Conservation (phyloP, 2,888 invertebrate genomes). For the Rhodophaea formosa region DNA sequence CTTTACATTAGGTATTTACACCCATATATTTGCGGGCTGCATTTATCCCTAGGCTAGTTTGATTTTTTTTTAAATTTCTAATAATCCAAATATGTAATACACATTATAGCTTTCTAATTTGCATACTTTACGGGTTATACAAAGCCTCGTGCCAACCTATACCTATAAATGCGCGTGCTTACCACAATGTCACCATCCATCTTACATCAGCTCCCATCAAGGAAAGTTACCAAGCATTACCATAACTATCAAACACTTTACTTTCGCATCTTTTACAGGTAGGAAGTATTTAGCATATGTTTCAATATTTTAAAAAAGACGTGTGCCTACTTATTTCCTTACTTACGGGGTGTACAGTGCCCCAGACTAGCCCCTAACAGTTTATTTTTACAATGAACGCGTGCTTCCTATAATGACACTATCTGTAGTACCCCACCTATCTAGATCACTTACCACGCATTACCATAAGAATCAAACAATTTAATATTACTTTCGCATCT, state of each 20-base stretch:
- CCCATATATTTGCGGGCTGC: no score
- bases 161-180: slow-evolving; percentile 35
- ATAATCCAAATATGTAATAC: no score
- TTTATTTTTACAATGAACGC: slow-evolving; percentile 21
- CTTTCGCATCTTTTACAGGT: slow-evolving; percentile 63
- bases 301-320: slow-evolving; percentile 59
- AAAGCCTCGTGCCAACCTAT: no score
- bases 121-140: no score
- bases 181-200: slow-evolving; percentile 28
- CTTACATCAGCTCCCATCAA: slow-evolving; percentile 43
- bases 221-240: slow-evolving; percentile 66
- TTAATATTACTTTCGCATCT: slow-evolving; percentile 64
- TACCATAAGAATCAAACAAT: slow-evolving; percentile 67
- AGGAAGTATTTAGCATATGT: slow-evolving; percentile 68
- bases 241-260: slow-evolving; percentile 68
- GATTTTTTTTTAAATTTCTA: no score
- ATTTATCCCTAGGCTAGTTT: no score
- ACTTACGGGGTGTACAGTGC: slow-evolving; percentile 32
- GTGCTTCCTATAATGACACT: slow-evolving; percentile 42
- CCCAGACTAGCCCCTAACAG: not conserved
- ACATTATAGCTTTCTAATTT: no score
- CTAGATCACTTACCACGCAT: slow-evolving; percentile 63
- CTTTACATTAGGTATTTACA: no score
- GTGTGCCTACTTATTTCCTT: slow-evolving; percentile 49
- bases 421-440: slow-evolving; percentile 30